Evolutionary conservation across 92 coral and sea anemone species (phyloP), one percentile per base, ranked within the genome.

Genomic region (Ricordea florida): DNA sequence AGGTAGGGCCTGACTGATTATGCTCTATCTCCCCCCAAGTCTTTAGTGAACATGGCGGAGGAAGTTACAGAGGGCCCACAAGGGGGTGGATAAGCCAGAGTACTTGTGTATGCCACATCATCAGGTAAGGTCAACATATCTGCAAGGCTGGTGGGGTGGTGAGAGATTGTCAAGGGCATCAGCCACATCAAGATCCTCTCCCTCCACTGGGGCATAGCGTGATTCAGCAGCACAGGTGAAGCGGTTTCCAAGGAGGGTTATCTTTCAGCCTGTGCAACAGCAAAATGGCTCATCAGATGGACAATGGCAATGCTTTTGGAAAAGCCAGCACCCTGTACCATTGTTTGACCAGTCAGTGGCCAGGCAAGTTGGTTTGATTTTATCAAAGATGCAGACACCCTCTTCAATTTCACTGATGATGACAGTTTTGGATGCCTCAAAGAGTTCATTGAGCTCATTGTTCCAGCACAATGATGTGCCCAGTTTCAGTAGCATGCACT

Each of bases 101-200:
- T 32, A 8, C 52, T 31, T 1, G 72, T 55, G 25, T 38, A 68
- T 30, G 27, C 34, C 8, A 63, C n/a, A 57, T 84, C 79, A 15
- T 72, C 86, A 5, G 76, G 72, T 18, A 78, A 43, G 29, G 10
- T 15, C 42, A 70, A 7, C 45, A 52, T 37, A 27, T 77, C 78
- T 2, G 88, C 72, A 34, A 31, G 56, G 9, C 37, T 42, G 4
- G 80, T 61, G 0, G 81, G 90, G 69, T 84, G 80, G 14, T 46
- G 69, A 18, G 89, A 84, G 8, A 84, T 83, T 83, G 73, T 83
- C 79, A 11, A 86, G 79, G 68, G 91, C 79, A 32, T 86, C 91
- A 2, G 82, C 91, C n/a, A 86, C 91, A 15, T 75, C 80, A 0
- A 80, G 73, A 61, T 80, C 84, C 22, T 87, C 86, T 3, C 86